Conservation (phyloP, 2,888 invertebrate genomes). For the Cephus rjabovi region DNA sequence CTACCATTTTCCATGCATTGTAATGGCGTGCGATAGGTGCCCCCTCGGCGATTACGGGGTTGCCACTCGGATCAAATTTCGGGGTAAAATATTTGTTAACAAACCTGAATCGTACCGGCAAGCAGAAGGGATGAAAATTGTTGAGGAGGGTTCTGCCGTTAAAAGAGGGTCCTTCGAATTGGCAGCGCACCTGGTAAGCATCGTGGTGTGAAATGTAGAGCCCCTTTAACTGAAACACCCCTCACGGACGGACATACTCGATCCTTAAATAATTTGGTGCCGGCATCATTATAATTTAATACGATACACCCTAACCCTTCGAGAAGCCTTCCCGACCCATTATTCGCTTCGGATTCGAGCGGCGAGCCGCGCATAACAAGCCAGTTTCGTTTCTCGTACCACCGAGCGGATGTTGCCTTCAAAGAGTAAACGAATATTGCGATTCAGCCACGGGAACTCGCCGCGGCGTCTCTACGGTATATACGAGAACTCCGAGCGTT, state of each 20-base stretch:
- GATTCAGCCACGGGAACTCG: neutral
- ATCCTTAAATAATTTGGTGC: conserved; percentile 45
- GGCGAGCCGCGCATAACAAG: conserved; percentile 46
- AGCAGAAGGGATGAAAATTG: conserved; percentile 28
- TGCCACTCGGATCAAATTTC: conserved; percentile 41
- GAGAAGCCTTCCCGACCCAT: conserved; percentile 33
- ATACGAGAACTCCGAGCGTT: neutral
- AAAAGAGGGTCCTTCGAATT: conserved; percentile 16
- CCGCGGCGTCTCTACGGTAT: neutral
- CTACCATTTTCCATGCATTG: neutral
- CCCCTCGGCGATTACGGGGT: neutral
- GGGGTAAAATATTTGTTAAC: conserved; percentile 55
- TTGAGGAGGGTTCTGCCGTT: conserved; percentile 27
- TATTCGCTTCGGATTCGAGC: conserved; percentile 46
- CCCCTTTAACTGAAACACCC: neutral
- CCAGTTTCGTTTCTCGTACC: conserved; percentile 32
- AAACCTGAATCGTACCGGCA: conserved; percentile 38
- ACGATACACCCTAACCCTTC: conserved; percentile 36
- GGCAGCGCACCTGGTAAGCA: conserved; percentile 36
- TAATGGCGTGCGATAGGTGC: neutral
- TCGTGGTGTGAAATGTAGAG: conserved; percentile 24
- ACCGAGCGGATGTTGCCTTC: neutral
- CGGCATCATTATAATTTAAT: conserved; percentile 59
- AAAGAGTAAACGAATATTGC: neutral
- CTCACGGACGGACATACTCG: conserved; percentile 5